Evolutionary conservation across 2,888 invertebrate species (phyloP).

Genomic region (Tenthredo amoena): DNA sequence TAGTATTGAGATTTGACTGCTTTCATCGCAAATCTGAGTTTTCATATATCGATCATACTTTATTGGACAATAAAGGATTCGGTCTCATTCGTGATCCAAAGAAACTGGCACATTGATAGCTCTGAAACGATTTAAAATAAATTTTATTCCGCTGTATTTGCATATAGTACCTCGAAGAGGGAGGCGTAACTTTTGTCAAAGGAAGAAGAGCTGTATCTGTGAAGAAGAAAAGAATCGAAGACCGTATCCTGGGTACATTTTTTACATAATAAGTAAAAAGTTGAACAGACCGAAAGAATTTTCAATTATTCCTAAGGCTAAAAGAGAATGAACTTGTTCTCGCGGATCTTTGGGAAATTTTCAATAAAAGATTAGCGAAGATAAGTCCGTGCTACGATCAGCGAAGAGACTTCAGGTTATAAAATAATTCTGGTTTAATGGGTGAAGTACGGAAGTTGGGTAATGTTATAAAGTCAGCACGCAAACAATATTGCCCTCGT

Average conservation of each 20-base stretch:
- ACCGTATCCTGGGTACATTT: not conserved
- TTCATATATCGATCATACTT: not conserved
- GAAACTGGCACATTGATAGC: not conserved
- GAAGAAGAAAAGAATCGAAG: not conserved
- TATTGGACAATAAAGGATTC: not conserved
- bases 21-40: not conserved
- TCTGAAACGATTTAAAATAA: not conserved
- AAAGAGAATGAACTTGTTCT: not conserved
- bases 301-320: not conserved
- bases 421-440: constrained; percentile 64
- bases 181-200: not conserved
- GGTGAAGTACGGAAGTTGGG: constrained; percentile 61
- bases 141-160: not conserved
- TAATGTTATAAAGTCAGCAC: constrained; percentile 61
- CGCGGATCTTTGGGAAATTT: constrained; percentile 13
- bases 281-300: not conserved
- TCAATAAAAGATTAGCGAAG: not conserved
- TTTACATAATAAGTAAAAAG: not conserved
- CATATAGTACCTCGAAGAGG: not conserved
- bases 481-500: constrained; percentile 59
- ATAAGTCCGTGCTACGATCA: not conserved
- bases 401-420: constrained; percentile 54
- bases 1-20: not conserved
- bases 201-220: not conserved
- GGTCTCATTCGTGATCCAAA: not conserved